Evolutionary conservation across 1,140 invertebrate genomes (phyloP).

Genomic region (Drosophila ohnishii): DNA sequence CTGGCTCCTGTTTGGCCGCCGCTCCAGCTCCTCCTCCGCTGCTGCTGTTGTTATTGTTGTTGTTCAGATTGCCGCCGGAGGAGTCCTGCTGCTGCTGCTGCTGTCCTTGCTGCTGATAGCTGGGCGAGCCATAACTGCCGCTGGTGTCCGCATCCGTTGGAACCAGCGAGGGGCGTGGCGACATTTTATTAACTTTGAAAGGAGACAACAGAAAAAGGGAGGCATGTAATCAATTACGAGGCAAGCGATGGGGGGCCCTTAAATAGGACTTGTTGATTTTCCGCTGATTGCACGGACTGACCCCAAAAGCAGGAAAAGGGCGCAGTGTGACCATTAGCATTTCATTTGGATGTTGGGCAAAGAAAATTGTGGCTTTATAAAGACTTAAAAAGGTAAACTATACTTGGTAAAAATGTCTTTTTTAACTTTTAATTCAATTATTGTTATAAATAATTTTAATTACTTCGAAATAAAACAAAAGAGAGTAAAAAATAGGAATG

Average conservation of each 20-base stretch:
- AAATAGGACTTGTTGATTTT: conserved; percentile 51
- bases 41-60: conserved; percentile 68
- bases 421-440: neutral
- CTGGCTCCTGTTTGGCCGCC: conserved; percentile 87
- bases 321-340: neutral
- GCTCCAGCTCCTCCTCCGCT: conserved; percentile 28
- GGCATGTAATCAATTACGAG: conserved; percentile 40
- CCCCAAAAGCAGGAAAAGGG: conserved; percentile 22
- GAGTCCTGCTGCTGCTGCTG: conserved; percentile 65
- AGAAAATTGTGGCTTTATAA: neutral
- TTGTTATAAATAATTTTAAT: neutral
- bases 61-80: conserved; percentile 79
- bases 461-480: neutral
- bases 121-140: conserved; percentile 65
- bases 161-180: conserved; percentile 86
- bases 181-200: conserved; percentile 87
- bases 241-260: neutral
- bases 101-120: conserved; percentile 76
- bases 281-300: conserved; percentile 40
- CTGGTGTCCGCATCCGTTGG: conserved; percentile 80
- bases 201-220: conserved; percentile 51
- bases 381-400: neutral
- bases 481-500: neutral
- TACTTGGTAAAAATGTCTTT: no score
- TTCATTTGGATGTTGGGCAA: neutral